Percentiles rank a stretch among this genome's conserved stretches.
Evolutionary conservation across 2,888 invertebrate genomes (phyloP).

Genomic region (Arctia plantaginis): DNA sequence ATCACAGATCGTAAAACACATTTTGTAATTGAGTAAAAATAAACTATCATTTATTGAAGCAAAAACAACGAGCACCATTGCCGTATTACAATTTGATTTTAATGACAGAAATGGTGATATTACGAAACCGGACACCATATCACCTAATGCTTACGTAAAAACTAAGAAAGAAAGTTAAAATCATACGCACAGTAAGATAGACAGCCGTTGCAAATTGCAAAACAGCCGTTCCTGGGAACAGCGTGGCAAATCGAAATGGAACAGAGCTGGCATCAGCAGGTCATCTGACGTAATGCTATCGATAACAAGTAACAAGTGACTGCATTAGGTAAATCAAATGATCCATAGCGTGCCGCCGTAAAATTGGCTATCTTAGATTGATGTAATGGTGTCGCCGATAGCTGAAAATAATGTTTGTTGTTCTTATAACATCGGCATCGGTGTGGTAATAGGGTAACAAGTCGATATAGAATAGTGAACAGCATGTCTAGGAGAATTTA

Average conservation of each 20-base stretch:
- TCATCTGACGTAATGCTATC: slow-evolving; percentile 59
- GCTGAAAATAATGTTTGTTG: slow-evolving; percentile 41
- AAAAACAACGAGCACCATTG: slow-evolving; percentile 21
- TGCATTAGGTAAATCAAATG: slow-evolving; percentile 69
- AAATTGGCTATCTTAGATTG: slow-evolving; percentile 67
- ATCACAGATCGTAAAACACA: slow-evolving; percentile 18
- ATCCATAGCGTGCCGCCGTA: slow-evolving; percentile 66
- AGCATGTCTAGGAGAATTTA: background rate
- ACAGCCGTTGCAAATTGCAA: slow-evolving; percentile 67
- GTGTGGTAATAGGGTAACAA: background rate
- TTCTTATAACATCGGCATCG: slow-evolving; percentile 5
- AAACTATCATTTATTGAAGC: slow-evolving; percentile 1
- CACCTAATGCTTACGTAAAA: slow-evolving; percentile 60
- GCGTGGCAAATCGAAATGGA: slow-evolving; percentile 65
- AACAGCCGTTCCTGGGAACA: slow-evolving; percentile 58
- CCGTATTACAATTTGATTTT: slow-evolving; percentile 33
- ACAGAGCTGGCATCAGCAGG: slow-evolving; percentile 46
- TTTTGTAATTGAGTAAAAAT: slow-evolving; percentile 8
- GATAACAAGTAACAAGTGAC: slow-evolving; percentile 69
- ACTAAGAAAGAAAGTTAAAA: slow-evolving; percentile 58
- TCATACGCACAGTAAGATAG: slow-evolving; percentile 50
- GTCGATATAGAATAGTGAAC: background rate
- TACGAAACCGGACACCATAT: slow-evolving; percentile 41
- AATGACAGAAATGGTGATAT: slow-evolving; percentile 36
- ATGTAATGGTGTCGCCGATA: slow-evolving; percentile 58